These are phyloP conservation scores for Lepeophtheirus nordmannii DNA, from an alignment of 2,888 invertebrate species.

Conservation along the genomic window DNA sequence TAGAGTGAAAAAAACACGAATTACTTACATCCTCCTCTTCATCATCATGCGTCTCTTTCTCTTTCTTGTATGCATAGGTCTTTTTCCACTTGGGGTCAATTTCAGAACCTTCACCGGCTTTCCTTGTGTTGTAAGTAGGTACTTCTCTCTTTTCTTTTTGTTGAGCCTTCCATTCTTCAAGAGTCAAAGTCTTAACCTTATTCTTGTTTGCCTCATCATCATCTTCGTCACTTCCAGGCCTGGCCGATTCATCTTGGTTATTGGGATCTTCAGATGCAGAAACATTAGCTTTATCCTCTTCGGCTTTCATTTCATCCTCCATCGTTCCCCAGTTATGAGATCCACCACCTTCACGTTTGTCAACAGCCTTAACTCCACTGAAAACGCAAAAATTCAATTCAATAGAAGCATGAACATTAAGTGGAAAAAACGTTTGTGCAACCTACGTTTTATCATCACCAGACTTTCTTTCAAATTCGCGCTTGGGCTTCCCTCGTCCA, in stretches of 20 bases:
- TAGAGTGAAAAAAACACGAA: background rate
- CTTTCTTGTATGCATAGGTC: slow-evolving; percentile 28
- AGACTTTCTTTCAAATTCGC: slow-evolving; percentile 86
- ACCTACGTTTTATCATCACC: slow-evolving; percentile 79
- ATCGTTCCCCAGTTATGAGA: slow-evolving; percentile 90
- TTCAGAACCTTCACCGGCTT: slow-evolving; percentile 65
- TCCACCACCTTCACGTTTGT: slow-evolving; percentile 85
- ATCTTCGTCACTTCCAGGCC: slow-evolving; percentile 26
- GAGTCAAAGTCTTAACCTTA: slow-evolving; percentile 67
- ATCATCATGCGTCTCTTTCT: slow-evolving; percentile 46
- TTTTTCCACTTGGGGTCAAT: slow-evolving; percentile 24
- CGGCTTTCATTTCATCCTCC: slow-evolving; percentile 56
- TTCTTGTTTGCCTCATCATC: slow-evolving; percentile 42
- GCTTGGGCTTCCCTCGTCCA: slow-evolving; percentile 45
- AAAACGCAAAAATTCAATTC: slow-evolving; percentile 32
- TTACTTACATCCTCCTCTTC: slow-evolving; percentile 44
- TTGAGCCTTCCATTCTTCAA: slow-evolving; percentile 85
- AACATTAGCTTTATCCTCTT: slow-evolving; percentile 23
- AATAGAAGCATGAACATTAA: slow-evolving; percentile 8
- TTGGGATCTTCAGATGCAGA: slow-evolving; percentile 16
- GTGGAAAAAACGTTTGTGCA: background rate
- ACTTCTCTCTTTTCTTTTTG: slow-evolving; percentile 55
- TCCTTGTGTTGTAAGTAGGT: slow-evolving; percentile 75
- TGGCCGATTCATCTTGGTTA: slow-evolving; percentile 25
- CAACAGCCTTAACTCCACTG: slow-evolving; percentile 74